Evolutionary conservation across 2,888 invertebrate genomes (phyloP).

Genomic region (Conus canariensis): DNA sequence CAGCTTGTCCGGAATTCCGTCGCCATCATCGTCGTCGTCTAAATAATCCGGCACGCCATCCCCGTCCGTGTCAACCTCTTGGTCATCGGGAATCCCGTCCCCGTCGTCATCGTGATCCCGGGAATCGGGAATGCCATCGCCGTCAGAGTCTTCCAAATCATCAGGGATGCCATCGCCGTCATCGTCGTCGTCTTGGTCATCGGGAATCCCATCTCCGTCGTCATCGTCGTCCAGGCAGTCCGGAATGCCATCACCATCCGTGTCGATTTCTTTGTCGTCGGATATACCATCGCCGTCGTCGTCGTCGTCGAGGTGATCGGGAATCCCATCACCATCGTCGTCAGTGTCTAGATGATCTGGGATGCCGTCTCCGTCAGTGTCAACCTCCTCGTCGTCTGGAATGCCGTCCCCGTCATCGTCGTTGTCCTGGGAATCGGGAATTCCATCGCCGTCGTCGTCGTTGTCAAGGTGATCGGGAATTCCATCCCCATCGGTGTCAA

Average conservation of each 20-base stretch:
- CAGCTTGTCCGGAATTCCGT: conserved; percentile 67
- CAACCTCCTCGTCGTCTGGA: conserved; percentile 59
- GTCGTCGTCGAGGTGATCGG: conserved; percentile 69
- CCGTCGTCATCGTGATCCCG: conserved; percentile 66
- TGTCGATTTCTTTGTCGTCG: conserved; percentile 63
- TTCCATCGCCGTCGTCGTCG: conserved; percentile 72
- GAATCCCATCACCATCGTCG: conserved; percentile 65
- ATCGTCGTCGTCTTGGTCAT: conserved; percentile 61
- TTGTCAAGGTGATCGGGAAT: conserved; percentile 60
- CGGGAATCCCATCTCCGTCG: conserved; percentile 76
- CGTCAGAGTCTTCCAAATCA: conserved; percentile 64
- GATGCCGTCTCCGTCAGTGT: conserved; percentile 69
- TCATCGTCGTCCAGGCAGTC: conserved; percentile 66
- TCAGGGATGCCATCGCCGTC: conserved; percentile 73
- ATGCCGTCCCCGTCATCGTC: conserved; percentile 70
- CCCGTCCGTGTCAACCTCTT: conserved; percentile 59
- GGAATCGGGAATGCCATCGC: conserved; percentile 68
- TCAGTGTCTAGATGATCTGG: conserved; percentile 64
- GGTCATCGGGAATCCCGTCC: conserved; percentile 69
- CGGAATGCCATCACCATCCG: conserved; percentile 72
- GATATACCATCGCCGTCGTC: conserved; percentile 72
- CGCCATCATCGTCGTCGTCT: conserved; percentile 70
- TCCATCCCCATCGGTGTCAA: conserved; percentile 66
- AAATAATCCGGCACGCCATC: conserved; percentile 68
- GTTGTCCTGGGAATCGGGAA: conserved; percentile 67